Base-by-base conservation (phyloP, 2,797 vertebrate genomes). In the Anas capensis region DNA sequence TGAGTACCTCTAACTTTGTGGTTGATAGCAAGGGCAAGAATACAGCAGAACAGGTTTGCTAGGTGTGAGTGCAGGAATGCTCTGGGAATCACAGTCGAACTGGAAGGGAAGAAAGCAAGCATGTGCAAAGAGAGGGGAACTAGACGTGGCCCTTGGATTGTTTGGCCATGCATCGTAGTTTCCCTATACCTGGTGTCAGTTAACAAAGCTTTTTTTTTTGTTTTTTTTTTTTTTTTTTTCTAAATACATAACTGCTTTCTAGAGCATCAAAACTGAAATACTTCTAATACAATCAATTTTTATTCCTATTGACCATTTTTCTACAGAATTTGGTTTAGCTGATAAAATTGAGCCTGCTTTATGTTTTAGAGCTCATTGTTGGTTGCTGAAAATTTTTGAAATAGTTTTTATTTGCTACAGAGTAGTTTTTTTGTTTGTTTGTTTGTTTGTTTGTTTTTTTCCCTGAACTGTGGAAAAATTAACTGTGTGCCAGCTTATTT, bases 11-110 rank as follows among this genome's bases (percentile, higher is more conserved):
- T 9, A n/a, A 23, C 34, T 78, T 78, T 44, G 42, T 33, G 31
- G 70, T 10, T 54, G 48, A 27, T 14, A 75, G 56, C 36, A 53
- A 57, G 69, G 48, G 57, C 29, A 49, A 60, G 61, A 64, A 68
- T 0, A 1, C 2, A 92, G 81, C 78, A 82, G 58, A 72, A 36
- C 19, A 29, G 33, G 13, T 69, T 72, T 82, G 40, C 44, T 51
- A 7, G 48, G 46, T 58, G 42, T 40, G 62, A 83, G 38, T 33
- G 38, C 53, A 33, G 81, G 65, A 60, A 11, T 12, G 27, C 14
- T 2, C 33, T 60, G 54, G 54, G 53, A 36, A 53, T 81, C 10
- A 2, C 0, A 0, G 3, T 23, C 8, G 26, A 29, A 62, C 8
- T 10, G 33, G 61, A 36, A 76, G 38, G n/a, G 31, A 38, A 19